Evolutionary conservation across 2,888 invertebrate genomes (phyloP), one percentile per base, ranked within the genome.

Genomic region (Acronicta aceris): DNA sequence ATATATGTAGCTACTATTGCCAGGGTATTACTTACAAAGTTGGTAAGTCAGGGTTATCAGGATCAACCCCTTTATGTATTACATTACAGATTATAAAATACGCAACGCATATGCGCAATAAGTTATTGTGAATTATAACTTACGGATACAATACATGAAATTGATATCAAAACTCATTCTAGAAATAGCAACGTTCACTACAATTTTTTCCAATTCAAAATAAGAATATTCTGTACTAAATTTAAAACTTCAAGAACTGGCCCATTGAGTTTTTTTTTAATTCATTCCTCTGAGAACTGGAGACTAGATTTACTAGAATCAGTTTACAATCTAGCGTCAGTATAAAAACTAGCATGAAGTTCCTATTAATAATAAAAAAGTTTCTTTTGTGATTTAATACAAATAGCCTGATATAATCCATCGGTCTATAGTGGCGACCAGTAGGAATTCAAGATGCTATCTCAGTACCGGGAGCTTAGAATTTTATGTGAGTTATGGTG

Each of bases 371-470:
- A 41, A 53, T 15, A 17, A 53, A 40, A 47, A 47, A 55, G 51
- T 56, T 56, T 53, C 17, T 64, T 57, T 12, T 45, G 51, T 59
- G 25, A 56, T 71, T 67, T 65, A 70, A 66, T 59, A 60, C 51
- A 53, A 61, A 64, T 66, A 70, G 70, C 65, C 65, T 70, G 76
- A 74, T 67, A 79, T 74, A 68, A 68, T 75, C 74, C 64, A 74
- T 71, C 49, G 59, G 71, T 63, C 61, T 68, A 21, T 59, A 61
- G 72, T 76, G 79, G 64, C 78, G 76, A 67, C 79, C 82, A 77
- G 85, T 83, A 90, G 87, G 93, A 91, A 93, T 93, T 85, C 84
- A 79, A 90, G 94, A 94, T 93, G 81, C 72, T 93, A 93, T 94
- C 93, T 80, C 76, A 80, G 76, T 84, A 83, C 86, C 81, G 87